Evolutionary conservation across 2,888 invertebrate species (phyloP).

Genomic region (Zhuqinia jingwanae): DNA sequence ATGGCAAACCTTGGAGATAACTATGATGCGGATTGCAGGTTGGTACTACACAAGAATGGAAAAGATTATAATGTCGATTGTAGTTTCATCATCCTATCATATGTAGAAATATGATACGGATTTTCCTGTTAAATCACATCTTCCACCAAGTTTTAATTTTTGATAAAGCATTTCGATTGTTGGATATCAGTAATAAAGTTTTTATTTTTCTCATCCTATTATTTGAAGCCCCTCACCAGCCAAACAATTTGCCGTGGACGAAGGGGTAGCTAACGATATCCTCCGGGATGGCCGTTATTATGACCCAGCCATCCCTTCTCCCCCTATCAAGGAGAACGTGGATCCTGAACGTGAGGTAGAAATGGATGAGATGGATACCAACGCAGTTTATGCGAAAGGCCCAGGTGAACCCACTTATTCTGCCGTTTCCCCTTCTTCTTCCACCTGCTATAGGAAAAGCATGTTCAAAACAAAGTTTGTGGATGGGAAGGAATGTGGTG

Average conservation of each 20-base stretch:
- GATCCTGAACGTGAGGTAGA: constrained; percentile 55
- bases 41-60: neutral
- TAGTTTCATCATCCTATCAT: too few species aligned
- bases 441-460: neutral
- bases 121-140: too few species aligned
- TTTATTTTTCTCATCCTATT: neutral
- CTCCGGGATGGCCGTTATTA: constrained; percentile 56
- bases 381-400: neutral
- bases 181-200: too few species aligned
- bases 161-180: too few species aligned
- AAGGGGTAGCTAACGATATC: constrained; percentile 47
- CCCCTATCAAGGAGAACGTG: neutral
- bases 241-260: constrained; percentile 73
- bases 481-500: constrained; percentile 32
- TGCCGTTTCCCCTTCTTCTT: neutral
- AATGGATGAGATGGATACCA: constrained; percentile 52
- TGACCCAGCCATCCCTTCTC: constrained; percentile 13
- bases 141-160: too few species aligned
- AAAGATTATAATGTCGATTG: too few species aligned
- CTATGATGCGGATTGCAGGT: constrained; percentile 57
- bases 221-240: constrained; percentile 66
- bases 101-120: too few species aligned
- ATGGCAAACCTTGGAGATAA: constrained; percentile 35
- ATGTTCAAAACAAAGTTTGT: neutral
- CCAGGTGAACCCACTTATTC: constrained; percentile 50